phyloP scores from a whole-genome alignment of 2,888 invertebrate species.

The Tholera decimalis region DNA sequence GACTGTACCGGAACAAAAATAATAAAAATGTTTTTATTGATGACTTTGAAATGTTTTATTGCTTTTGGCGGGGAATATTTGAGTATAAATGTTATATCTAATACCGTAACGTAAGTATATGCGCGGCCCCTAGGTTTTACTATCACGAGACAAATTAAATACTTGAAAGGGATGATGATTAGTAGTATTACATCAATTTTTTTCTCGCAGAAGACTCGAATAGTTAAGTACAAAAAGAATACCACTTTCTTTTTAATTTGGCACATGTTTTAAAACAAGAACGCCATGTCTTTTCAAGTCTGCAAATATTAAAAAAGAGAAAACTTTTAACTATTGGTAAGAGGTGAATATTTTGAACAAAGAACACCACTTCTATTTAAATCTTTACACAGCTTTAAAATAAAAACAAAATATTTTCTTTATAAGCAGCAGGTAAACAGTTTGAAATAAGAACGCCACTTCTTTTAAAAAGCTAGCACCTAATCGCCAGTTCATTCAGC shows the following conservation, averaged over 20 bases:
- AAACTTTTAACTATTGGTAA: not conserved
- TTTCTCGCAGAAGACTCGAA: too few species aligned
- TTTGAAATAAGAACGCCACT: slow-evolving; percentile 15
- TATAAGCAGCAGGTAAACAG: not conserved
- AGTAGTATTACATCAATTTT: too few species aligned
- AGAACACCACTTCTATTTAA: not conserved
- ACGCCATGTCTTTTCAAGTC: not conserved
- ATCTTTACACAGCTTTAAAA: slow-evolving; percentile 7
- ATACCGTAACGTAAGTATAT: not conserved
- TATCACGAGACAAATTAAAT: slow-evolving; percentile 4
- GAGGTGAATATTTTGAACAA: slow-evolving; percentile 2
- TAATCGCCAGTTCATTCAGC: slow-evolving; percentile 45
- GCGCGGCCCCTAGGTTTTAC: not conserved
- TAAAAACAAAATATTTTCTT: not conserved
- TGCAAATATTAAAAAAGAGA: slow-evolving; percentile 1
- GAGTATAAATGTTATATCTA: not conserved
- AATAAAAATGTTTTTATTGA: slow-evolving; percentile 43
- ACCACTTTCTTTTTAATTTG: too few species aligned
- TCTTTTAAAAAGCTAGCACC: slow-evolving; percentile 10
- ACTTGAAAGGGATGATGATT: not conserved
- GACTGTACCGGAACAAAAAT: slow-evolving; percentile 29
- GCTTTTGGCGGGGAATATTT: not conserved
- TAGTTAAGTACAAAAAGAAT: too few species aligned
- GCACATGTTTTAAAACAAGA: slow-evolving; percentile 21
- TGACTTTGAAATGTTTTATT: slow-evolving; percentile 31